Base-by-base conservation (phyloP, 2,113 vertebrate genomes). In the Hipposideros armiger region DNA sequence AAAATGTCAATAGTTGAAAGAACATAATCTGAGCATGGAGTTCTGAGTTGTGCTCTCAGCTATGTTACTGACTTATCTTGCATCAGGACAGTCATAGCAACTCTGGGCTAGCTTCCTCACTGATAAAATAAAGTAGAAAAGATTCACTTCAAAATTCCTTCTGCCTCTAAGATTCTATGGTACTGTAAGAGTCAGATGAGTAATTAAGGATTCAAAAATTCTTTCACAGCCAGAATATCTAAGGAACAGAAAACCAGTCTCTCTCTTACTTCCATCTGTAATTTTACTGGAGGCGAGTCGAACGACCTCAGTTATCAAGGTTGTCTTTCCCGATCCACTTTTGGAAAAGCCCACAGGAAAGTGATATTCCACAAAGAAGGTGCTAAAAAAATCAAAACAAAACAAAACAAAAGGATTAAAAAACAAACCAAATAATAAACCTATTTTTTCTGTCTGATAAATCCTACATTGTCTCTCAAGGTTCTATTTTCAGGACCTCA, bases 321-420 rank as follows among this genome's bases (percentile, higher is more conserved):
- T 94, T 22, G 97, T 58, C 32, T 98, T 98, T 84, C 96, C 98
- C 64, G 69, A 89, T 81, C 67, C 97, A 88, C 90, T 98, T 97
- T 94, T 98, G 91, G 98, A 98, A 72, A 98, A 98, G 90, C 98
- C 96, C 95, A 98, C 93, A 2, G 99, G 99, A 95, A 99, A 99
- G 28, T 98, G 93, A 70, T 98, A 99, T 97, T 99, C 99, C 32
- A 99, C 98, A 98, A 99, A 99, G 98, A 99, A 99, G 11, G 99
- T 99, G 93, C 99, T 99, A 54, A 0, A 94, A 0, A 0, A 95
- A 40, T 64, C 11, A 90, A 97, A 74, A 64, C 22, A 70, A 76
- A 47, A 52, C 14, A 54, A 54, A 54, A 1, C 52, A 62, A 15
- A 64, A 17, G 47, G 7, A 76, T 96, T 96, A 70, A 94, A 95